Evolutionary conservation across 2,113 vertebrate genomes (phyloP).

Genomic region (Pongo abelii): DNA sequence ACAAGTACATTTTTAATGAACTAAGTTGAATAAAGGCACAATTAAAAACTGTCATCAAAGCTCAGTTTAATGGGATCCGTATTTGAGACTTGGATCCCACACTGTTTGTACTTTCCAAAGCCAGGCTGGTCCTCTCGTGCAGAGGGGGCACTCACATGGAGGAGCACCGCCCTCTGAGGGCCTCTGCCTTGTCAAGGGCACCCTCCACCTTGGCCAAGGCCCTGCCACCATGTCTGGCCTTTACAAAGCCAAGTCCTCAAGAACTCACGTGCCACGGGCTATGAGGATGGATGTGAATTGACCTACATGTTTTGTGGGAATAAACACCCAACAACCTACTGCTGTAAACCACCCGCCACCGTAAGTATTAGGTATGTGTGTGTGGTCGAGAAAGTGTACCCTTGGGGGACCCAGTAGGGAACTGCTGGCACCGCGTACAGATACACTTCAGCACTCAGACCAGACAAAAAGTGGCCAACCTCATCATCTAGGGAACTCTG

Average conservation of each 20-base stretch:
- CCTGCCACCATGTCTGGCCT: not conserved
- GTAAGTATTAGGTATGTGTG: not conserved
- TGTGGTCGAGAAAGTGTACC: not conserved
- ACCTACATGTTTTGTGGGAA: not conserved
- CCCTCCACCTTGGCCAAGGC: not conserved
- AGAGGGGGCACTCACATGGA: not conserved
- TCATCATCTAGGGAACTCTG: not conserved
- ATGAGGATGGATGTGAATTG: not conserved
- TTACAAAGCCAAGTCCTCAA: not conserved
- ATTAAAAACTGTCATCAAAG: not conserved
- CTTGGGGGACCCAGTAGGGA: fast-evolving
- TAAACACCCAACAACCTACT: not conserved
- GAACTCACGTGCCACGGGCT: not conserved
- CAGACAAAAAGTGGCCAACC: not conserved
- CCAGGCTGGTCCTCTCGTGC: not conserved
- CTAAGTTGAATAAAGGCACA: constrained; percentile 61
- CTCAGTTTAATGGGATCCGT: not conserved
- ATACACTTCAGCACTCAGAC: not conserved
- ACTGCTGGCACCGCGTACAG: not conserved
- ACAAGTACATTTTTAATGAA: constrained; percentile 18
- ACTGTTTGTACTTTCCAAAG: not conserved
- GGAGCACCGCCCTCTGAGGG: too few species aligned
- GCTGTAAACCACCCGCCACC: not conserved
- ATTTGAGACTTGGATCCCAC: not conserved
- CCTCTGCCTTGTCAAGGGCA: not conserved